Percentiles rank a stretch among this genome's conserved stretches.
Evolutionary conservation across 1,140 invertebrate genomes (phyloP).

Genomic region (Littorina saxatilis): DNA sequence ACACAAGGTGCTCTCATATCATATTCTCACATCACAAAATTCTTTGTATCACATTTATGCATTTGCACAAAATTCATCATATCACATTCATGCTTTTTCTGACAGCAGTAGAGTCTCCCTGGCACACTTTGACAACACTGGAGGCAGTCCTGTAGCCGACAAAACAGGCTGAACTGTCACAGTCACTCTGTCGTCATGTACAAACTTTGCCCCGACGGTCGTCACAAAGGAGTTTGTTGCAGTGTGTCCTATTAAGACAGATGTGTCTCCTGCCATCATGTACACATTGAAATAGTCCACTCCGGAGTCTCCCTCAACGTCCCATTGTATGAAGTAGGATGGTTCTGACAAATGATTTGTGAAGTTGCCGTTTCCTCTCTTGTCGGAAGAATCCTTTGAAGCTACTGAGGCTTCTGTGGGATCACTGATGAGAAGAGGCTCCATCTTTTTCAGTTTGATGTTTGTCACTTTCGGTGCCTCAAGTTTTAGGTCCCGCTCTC

Average conservation of each 20-base stretch:
- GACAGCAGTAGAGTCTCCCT: not conserved
- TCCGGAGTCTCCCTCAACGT: not conserved
- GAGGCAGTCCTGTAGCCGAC: constrained; percentile 9
- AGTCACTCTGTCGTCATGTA: not conserved
- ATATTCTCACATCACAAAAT: too few species aligned
- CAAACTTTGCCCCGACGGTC: not conserved
- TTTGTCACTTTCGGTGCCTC: constrained; percentile 2
- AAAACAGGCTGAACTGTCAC: constrained; percentile 25
- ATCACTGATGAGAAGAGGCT: not conserved
- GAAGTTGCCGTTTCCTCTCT: not conserved
- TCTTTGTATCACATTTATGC: too few species aligned
- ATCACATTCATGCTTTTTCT: too few species aligned
- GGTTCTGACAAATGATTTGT: not conserved
- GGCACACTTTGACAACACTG: not conserved
- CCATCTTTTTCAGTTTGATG: constrained; percentile 6
- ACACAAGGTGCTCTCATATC: too few species aligned
- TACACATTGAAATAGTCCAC: constrained; percentile 34
- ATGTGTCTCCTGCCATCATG: not conserved
- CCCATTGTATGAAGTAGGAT: constrained; percentile 11
- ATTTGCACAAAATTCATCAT: too few species aligned
- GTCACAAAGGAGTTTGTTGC: constrained; percentile 14
- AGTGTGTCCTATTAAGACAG: constrained; percentile 4
- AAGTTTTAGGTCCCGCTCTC: constrained; percentile 23
- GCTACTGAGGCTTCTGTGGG: not conserved
- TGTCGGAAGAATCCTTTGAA: not conserved